Evolutionary conservation across 2,113 vertebrate species (phyloP).

Genomic region (Calonectris borealis): DNA sequence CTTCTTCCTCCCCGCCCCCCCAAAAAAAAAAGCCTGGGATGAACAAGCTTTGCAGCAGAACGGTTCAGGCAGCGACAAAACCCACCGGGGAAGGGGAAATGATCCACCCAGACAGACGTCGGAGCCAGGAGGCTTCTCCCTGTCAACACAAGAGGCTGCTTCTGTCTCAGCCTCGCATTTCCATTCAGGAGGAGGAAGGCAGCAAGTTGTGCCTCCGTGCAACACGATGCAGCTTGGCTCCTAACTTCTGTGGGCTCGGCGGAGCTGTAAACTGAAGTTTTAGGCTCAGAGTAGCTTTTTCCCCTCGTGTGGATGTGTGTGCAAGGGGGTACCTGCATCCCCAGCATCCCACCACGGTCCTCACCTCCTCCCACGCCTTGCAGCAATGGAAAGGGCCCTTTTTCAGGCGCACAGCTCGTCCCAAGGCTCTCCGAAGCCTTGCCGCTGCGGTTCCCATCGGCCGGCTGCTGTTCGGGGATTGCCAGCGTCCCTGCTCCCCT

Average conservation of each 20-base stretch:
- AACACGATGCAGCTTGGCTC: neutral
- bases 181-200: neutral
- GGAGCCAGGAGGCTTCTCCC: neutral
- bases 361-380: neutral
- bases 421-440: neutral
- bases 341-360: rapidly evolving
- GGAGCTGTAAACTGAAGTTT: rapidly evolving
- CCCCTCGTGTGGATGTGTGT: rapidly evolving
- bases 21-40: neutral
- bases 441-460: rapidly evolving
- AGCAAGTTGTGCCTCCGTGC: neutral
- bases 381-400: neutral
- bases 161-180: neutral
- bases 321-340: neutral
- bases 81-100: neutral
- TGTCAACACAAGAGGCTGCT: neutral
- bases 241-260: neutral
- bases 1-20: neutral
- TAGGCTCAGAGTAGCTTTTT: neutral
- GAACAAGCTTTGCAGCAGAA: neutral
- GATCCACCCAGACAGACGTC: neutral
- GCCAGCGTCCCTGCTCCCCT: neutral
- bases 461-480: neutral
- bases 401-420: neutral
- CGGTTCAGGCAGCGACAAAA: neutral